A percentile compares a stretch with the other conserved stretches of the same genome.
Conservation (phyloP, 2,888 invertebrate genomes). For the Penaeus monodon region DNA sequence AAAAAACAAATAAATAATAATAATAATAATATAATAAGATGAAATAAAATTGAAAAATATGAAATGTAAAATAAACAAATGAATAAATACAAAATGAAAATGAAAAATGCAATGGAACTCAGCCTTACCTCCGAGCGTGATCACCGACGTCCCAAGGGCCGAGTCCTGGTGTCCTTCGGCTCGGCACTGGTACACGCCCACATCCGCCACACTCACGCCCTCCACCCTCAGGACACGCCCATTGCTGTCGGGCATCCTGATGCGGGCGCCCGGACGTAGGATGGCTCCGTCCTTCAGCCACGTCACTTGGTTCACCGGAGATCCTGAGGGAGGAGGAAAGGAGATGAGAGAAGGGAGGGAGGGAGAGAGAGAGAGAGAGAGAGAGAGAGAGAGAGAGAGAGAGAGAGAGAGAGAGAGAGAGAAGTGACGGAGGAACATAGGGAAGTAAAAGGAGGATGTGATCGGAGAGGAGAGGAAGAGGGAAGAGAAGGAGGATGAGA, state of each 20-base stretch:
- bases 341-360: too few species aligned
- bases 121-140: constrained; percentile 29
- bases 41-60: too few species aligned
- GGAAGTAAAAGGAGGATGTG: background rate
- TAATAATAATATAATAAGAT: too few species aligned
- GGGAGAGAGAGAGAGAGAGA: too few species aligned
- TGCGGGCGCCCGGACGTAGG: constrained; percentile 34
- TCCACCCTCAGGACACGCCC: constrained; percentile 35
- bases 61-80: background rate
- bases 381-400: background rate
- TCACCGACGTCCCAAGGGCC: constrained; percentile 35
- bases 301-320: constrained; percentile 40
- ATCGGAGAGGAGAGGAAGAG: background rate
- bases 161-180: constrained; percentile 48
- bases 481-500: background rate
- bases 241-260: constrained; percentile 26
- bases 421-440: background rate
- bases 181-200: constrained; percentile 51
- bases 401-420: background rate
- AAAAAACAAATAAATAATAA: too few species aligned
- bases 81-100: too few species aligned
- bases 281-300: constrained; percentile 44
- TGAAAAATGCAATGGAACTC: background rate
- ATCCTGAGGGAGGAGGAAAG: constrained; percentile 14
- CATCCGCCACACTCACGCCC: constrained; percentile 26